Conservation (phyloP, 2,797 vertebrate genomes). For the Dipus sagitta region DNA sequence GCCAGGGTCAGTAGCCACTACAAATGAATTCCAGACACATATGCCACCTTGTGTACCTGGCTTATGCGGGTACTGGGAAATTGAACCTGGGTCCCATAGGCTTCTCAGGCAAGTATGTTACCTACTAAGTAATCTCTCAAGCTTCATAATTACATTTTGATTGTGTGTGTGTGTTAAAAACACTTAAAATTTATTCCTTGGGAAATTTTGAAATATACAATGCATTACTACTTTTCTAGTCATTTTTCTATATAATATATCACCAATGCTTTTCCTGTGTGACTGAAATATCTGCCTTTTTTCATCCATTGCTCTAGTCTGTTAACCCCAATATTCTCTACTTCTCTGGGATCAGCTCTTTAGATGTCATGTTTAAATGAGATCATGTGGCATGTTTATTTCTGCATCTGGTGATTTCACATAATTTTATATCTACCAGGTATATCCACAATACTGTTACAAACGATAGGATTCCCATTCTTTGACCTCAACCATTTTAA, state of each 20-base stretch:
- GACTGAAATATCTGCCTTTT: not conserved
- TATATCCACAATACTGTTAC: not conserved
- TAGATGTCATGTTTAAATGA: not conserved
- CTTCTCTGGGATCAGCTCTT: not conserved
- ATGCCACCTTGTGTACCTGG: too few species aligned
- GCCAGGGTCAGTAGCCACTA: too few species aligned
- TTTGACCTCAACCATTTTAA: not conserved
- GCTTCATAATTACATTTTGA: too few species aligned
- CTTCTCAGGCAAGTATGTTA: too few species aligned
- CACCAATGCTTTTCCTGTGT: not conserved
- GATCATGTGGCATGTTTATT: not conserved
- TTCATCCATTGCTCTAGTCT: rapidly evolving
- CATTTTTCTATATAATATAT: not conserved
- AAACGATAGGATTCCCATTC: not conserved
- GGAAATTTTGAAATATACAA: not conserved
- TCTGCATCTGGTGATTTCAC: not conserved
- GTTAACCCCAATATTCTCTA: not conserved
- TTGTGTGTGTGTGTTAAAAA: not conserved
- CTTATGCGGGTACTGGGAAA: too few species aligned
- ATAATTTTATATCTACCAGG: not conserved
- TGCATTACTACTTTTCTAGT: not conserved
- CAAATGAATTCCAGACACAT: too few species aligned
- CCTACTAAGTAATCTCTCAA: too few species aligned
- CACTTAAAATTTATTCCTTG: not conserved
- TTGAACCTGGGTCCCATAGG: too few species aligned